Base-by-base conservation (phyloP, 2,888 invertebrate genomes). In the Volucella bombylans region DNA sequence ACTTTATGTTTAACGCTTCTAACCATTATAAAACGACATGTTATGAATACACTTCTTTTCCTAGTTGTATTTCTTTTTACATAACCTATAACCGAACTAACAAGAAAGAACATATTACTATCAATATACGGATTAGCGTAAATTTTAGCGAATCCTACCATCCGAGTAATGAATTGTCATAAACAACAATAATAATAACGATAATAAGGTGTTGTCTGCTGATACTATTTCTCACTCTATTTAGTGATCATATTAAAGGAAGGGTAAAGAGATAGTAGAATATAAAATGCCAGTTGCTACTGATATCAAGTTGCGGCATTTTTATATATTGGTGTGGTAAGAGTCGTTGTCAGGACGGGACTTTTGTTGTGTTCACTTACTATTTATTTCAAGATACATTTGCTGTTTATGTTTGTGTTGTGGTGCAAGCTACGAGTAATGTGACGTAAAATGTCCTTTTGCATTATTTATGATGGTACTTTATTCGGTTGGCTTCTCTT, bases 391-490 rank as follows among this genome's bases (percentile, higher is more conserved):
- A 31, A 31, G 4, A 31, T 31, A 31, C 31, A 6, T 74, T 65
- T 47, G 59, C 54, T 62, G 64, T 12, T 55, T 45, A 64, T 47
- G 38, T 72, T 41, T 67, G 49, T 65, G 45, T 68, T 55, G 64
- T 65, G 79, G 82, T 68, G 79, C 73, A 79, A 73, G 64, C 79
- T 82, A n/a, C n/a, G n/a, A n/a, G n/a, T n/a, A 73, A 82, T 79
- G 68, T 82, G 79, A 82, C 82, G 78, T 79, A 73, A 82, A 82
- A 62, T 68, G 82, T 82, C 68, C 73, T 82, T 82, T 82, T 82
- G 73, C 82, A 82, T 82, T 82, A 82, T 79, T 82, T 82, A 82
- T 82, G 72, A 73, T 38, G 47, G 9, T 15, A 14, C 18, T 31
- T 18, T 41, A 41, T 38, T 61, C 15, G 52, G 50, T 38, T 15